phyloP scores from a whole-genome alignment of 1,140 invertebrate genomes.

The Sitophilus oryzae region DNA sequence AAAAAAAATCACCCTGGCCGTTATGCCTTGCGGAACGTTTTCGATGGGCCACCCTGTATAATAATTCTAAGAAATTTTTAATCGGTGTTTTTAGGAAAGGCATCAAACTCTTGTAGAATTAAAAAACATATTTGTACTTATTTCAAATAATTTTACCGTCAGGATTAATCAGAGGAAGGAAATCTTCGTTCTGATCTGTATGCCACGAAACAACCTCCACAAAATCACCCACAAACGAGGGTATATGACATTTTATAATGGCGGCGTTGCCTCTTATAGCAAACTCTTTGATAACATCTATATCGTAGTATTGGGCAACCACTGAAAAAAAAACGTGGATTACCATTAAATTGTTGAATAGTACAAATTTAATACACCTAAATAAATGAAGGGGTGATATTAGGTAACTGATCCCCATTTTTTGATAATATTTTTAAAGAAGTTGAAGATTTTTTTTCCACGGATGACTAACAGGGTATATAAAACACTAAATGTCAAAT shows the following conservation, averaged over 20 bases:
- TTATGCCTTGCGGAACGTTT: too few relatives aligned
- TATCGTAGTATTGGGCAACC: constrained; percentile 79
- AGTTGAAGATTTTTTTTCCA: too few relatives aligned
- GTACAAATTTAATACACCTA: too few relatives aligned
- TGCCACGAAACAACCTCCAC: constrained; percentile 84
- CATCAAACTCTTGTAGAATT: not conserved
- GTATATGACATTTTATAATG: constrained; percentile 84
- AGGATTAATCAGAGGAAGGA: constrained; percentile 53
- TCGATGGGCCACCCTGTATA: too few relatives aligned
- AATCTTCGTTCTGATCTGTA: constrained; percentile 66
- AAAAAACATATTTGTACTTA: not conserved
- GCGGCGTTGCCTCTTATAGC: constrained; percentile 86
- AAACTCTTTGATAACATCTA: constrained; percentile 85
- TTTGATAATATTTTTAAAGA: too few relatives aligned
- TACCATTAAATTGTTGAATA: too few relatives aligned
- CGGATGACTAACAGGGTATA: too few relatives aligned
- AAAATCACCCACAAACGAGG: constrained; percentile 88
- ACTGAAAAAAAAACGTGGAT: constrained; percentile 54
- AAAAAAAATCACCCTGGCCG: too few relatives aligned
- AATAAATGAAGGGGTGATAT: too few relatives aligned
- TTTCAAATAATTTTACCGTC: constrained; percentile 48
- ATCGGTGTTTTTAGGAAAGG: too few relatives aligned
- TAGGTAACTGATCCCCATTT: too few relatives aligned
- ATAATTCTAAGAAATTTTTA: not conserved
- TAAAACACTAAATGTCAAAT: constrained; percentile 24